Percentiles rank a stretch among this genome's conserved stretches.
Evolutionary conservation across 2,888 invertebrate species (phyloP).

Genomic region (Blomia tropicalis): DNA sequence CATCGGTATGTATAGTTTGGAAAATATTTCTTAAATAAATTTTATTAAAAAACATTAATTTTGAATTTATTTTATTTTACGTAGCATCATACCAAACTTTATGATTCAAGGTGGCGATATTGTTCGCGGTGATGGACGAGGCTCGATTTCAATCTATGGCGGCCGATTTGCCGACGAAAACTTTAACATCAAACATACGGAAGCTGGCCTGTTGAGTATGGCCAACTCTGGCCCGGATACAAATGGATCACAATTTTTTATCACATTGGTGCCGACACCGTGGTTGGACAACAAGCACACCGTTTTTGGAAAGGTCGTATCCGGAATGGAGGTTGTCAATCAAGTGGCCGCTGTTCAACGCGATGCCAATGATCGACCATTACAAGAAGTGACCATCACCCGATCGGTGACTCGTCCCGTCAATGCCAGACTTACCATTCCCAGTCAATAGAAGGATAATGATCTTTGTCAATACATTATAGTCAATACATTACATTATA

Average conservation of each 20-base stretch:
- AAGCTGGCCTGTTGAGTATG: conserved; percentile 4
- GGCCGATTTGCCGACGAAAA: conserved; percentile 20
- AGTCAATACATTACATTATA: no score
- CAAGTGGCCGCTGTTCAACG: conserved; percentile 55
- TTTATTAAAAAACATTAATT: no score
- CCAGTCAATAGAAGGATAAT: conserved; percentile 7
- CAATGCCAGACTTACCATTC: conserved; percentile 9
- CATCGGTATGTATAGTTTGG: no score
- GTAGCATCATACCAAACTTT: conserved; percentile 23
- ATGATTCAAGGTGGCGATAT: conserved; percentile 29
- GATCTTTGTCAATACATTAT: no score
- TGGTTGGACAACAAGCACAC: conserved; percentile 17
- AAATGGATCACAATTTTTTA: conserved; percentile 22
- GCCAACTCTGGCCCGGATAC: conserved; percentile 12
- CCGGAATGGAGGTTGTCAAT: conserved; percentile 65
- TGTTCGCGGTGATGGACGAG: conserved; percentile 14
- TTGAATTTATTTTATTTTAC: neutral
- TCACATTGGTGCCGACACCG: conserved; percentile 9
- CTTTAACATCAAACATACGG: conserved; percentile 19
- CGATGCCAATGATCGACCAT: conserved; percentile 57
- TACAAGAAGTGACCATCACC: conserved; percentile 48
- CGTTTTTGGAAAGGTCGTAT: conserved; percentile 41
- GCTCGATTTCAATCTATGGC: conserved; percentile 21
- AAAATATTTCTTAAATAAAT: no score
- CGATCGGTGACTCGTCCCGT: conserved; percentile 3